Percentiles rank a stretch among this genome's conserved stretches.
Conservation (phyloP, 2,797 vertebrate genomes). For the Microchirus variegatus region DNA sequence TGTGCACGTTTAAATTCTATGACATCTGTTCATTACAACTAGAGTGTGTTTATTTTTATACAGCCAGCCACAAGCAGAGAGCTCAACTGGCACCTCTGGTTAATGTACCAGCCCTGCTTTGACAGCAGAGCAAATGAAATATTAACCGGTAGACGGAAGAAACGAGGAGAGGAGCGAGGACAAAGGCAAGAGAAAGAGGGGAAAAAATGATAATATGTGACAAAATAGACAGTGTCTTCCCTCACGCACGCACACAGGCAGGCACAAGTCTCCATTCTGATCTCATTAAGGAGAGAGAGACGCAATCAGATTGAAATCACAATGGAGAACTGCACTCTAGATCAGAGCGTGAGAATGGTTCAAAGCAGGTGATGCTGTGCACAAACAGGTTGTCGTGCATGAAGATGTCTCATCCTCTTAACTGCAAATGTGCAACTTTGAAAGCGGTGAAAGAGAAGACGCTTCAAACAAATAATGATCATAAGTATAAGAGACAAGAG, state of each 20-base stretch:
- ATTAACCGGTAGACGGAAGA: conserved; percentile 70
- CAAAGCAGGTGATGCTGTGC: conserved; percentile 2
- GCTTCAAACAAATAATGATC: too few relatives aligned
- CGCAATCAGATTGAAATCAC: conserved; percentile 7
- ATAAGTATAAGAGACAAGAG: too few relatives aligned
- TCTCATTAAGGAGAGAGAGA: conserved; percentile 36
- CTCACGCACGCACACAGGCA: conserved; percentile 22
- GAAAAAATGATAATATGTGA: conserved; percentile 66
- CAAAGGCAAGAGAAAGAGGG: conserved; percentile 47
- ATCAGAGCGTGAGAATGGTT: background rate
- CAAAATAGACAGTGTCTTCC: conserved; percentile 48
- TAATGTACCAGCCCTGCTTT: conserved; percentile 76
- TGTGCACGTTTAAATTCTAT: conserved; percentile 91
- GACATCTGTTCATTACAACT: conserved; percentile 98
- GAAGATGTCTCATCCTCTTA: background rate
- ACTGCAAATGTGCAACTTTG: background rate
- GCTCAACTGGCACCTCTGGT: conserved; percentile 81
- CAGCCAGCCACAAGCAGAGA: conserved; percentile 88
- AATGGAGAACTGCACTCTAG: background rate
- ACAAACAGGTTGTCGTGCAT: conserved; percentile 24
- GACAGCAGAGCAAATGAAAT: conserved; percentile 76
- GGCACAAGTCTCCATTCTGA: conserved; percentile 10
- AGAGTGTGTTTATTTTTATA: conserved; percentile 92
- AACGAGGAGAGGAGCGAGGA: conserved; percentile 54
- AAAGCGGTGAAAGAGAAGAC: too few relatives aligned